Evolutionary conservation across 2,888 invertebrate species (phyloP).

Genomic region (Microchrysa polita): DNA sequence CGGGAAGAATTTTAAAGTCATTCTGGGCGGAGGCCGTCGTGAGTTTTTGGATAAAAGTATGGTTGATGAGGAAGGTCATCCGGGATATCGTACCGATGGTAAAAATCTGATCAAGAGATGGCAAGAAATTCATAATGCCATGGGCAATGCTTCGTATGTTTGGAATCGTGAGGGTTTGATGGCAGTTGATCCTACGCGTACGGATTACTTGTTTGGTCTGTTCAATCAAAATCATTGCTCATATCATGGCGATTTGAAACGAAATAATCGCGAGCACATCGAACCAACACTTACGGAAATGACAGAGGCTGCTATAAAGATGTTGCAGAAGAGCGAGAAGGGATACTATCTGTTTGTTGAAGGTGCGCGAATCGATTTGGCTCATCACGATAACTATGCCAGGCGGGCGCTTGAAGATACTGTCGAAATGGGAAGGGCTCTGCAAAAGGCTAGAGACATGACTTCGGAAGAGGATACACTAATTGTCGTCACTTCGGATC

Average conservation of each 20-base stretch:
- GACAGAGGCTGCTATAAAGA: conserved; percentile 71
- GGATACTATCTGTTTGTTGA: conserved; percentile 81
- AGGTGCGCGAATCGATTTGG: conserved; percentile 66
- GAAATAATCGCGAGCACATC: conserved; percentile 61
- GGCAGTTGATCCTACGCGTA: conserved; percentile 61
- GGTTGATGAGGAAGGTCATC: conserved; percentile 67
- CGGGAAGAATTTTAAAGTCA: conserved; percentile 72
- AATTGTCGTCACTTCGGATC: conserved; percentile 82
- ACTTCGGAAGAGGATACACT: conserved; percentile 76
- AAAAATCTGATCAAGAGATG: conserved; percentile 75
- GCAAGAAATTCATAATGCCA: conserved; percentile 63
- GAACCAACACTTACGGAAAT: conserved; percentile 75
- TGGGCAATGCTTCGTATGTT: conserved; percentile 54
- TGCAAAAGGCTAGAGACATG: conserved; percentile 70
- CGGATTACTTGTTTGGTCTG: conserved; percentile 69
- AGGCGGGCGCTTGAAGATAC: conserved; percentile 80
- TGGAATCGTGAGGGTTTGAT: conserved; percentile 55
- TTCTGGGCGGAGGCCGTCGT: conserved; percentile 60
- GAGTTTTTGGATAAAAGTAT: conserved; percentile 57
- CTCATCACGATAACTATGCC: conserved; percentile 73
- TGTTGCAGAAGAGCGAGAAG: conserved; percentile 67
- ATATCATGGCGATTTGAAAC: conserved; percentile 69
- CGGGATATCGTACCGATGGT: conserved; percentile 69
- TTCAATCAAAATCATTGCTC: conserved; percentile 68
- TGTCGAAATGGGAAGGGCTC: conserved; percentile 76